These are phyloP conservation scores for Phymatocera aterrima DNA, from an alignment of 2,888 invertebrate genomes.

Conservation along the genomic window DNA sequence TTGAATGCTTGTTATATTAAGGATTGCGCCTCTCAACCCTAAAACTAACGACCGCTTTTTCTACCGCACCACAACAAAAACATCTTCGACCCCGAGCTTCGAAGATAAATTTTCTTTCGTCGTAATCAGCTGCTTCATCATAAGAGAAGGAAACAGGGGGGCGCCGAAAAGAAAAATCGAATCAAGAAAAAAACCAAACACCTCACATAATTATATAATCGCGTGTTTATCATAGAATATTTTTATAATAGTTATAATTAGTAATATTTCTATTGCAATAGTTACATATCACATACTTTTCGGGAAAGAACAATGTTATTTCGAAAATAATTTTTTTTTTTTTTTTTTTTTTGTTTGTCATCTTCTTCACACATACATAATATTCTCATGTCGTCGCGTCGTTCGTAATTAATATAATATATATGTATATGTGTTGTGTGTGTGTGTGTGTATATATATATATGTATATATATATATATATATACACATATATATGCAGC, in stretches of 20 bases:
- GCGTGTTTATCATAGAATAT: constrained; percentile 57
- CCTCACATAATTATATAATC: constrained; percentile 19
- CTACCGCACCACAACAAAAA: no score
- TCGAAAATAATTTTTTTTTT: constrained; percentile 47
- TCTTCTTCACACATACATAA: neutral
- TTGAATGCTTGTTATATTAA: no score
- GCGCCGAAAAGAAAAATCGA: neutral
- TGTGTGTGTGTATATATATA: neutral
- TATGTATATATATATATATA: neutral
- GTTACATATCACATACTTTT: constrained; percentile 70
- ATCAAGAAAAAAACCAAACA: constrained; percentile 12
- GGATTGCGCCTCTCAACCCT: no score
- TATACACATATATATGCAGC: neutral
- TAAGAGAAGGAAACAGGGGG: neutral
- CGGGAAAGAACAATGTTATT: constrained; percentile 59
- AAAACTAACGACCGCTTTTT: no score
- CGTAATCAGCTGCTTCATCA: no score
- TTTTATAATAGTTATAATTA: constrained; percentile 62
- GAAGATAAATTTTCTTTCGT: no score
- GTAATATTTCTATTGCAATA: constrained; percentile 68
- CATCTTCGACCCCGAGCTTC: no score
- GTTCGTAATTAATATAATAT: no score
- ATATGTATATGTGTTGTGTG: no score
- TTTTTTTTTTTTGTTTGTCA: neutral
- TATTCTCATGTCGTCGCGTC: no score